phyloP scores from a whole-genome alignment of 2,888 invertebrate genomes.

The Atethmia centrago region DNA sequence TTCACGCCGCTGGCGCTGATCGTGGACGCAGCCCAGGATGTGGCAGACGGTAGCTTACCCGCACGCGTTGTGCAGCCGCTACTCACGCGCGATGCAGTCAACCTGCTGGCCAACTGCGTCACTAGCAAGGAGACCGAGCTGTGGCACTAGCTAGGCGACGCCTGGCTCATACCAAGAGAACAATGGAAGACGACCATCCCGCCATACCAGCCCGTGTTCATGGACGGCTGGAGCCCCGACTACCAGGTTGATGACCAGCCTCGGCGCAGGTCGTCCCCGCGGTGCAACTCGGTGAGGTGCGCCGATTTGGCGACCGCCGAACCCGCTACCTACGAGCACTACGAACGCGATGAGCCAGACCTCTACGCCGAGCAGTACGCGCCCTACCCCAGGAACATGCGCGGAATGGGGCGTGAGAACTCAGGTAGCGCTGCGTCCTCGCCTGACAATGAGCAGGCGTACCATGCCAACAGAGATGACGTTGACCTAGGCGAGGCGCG shows the following conservation, averaged over 20 bases:
- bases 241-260: conserved; percentile 95
- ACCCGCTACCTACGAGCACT: conserved; percentile 66
- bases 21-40: conserved; percentile 98
- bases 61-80: conserved; percentile 97
- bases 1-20: conserved; percentile 99
- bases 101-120: conserved; percentile 98
- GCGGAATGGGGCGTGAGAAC: conserved; percentile 79
- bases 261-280: conserved; percentile 86
- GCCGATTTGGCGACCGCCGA: conserved; percentile 57
- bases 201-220: conserved; percentile 98
- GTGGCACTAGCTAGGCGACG: conserved; percentile 99
- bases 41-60: conserved; percentile 94
- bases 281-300: conserved; percentile 72
- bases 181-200: conserved; percentile 97
- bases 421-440: conserved; percentile 87
- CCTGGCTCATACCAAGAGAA: conserved; percentile 98
- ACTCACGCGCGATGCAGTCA: conserved; percentile 97
- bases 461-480: conserved; percentile 76
- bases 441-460: conserved; percentile 82
- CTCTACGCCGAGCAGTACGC: conserved; percentile 85
- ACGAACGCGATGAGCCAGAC: conserved; percentile 85
- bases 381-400: conserved; percentile 80
- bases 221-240: conserved; percentile 98
- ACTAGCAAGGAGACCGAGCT: conserved; percentile 99
- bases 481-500: conserved; percentile 91